Evolutionary conservation across 2,888 invertebrate genomes (phyloP).

Genomic region (Exocentrus adspersus): DNA sequence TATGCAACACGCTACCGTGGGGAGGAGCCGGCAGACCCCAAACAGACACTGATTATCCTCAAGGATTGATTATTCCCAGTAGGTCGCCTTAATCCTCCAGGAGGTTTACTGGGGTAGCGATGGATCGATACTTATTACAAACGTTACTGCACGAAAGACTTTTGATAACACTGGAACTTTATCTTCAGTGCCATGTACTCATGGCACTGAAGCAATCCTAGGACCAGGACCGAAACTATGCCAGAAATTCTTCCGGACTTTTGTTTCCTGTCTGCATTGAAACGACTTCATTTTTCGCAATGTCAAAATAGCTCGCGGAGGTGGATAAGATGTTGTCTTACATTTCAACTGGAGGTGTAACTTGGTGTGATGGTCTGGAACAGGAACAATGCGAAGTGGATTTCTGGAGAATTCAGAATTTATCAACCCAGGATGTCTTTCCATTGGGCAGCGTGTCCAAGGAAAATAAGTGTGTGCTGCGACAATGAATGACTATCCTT

Average conservation of each 20-base stretch:
- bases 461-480: conserved; percentile 36
- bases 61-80: conserved; percentile 32
- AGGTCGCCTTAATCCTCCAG: conserved; percentile 23
- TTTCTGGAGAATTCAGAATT: no score
- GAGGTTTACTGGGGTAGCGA: conserved; percentile 15
- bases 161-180: no score
- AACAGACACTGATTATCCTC: conserved; percentile 37
- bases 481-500: conserved; percentile 36
- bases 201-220: no score
- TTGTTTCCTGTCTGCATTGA: no score
- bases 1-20: conserved; percentile 31
- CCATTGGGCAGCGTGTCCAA: conserved; percentile 32
- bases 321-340: no score
- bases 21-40: conserved; percentile 19
- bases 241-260: no score
- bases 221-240: no score
- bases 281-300: not conserved
- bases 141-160: not conserved
- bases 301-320: not conserved
- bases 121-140: conserved; percentile 9
- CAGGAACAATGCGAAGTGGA: no score
- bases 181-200: no score
- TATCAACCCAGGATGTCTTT: no score
- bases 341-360: no score
- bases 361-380: no score